phyloP scores from a whole-genome alignment of 1,140 invertebrate genomes.

The Caenorhabditis tropicalis region DNA sequence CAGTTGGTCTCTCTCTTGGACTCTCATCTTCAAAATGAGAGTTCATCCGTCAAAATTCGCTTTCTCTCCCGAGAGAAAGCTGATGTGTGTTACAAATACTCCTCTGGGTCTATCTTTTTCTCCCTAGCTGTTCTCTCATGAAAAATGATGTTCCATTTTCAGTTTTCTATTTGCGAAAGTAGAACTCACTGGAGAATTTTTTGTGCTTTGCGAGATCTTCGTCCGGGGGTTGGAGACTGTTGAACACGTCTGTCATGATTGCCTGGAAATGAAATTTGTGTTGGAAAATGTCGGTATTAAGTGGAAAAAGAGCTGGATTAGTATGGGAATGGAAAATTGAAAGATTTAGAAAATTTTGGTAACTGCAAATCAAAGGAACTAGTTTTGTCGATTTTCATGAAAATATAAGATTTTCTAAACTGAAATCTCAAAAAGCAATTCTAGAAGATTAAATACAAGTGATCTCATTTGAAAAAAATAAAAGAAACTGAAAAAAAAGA shows the following conservation, averaged over 20 bases:
- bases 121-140: background rate
- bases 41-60: constrained; percentile 27
- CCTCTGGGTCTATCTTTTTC: constrained; percentile 26
- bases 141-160: background rate
- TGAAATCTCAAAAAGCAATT: no score
- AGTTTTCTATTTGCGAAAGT: background rate
- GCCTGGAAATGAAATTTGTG: background rate
- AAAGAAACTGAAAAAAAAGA: no score
- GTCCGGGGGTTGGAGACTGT: constrained; percentile 38
- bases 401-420: no score
- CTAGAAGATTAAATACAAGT: no score
- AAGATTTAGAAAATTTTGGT: no score
- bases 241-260: constrained; percentile 32
- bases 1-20: no score
- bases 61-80: background rate
- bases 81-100: constrained; percentile 35
- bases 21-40: background rate
- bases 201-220: constrained; percentile 45
- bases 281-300: background rate
- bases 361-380: no score
- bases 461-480: no score
- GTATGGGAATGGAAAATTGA: no score
- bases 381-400: no score
- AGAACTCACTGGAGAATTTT: constrained; percentile 36
- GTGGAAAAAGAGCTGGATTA: background rate